Conservation (phyloP, 2,888 invertebrate species). For the Aphidoletes aphidimyza region DNA sequence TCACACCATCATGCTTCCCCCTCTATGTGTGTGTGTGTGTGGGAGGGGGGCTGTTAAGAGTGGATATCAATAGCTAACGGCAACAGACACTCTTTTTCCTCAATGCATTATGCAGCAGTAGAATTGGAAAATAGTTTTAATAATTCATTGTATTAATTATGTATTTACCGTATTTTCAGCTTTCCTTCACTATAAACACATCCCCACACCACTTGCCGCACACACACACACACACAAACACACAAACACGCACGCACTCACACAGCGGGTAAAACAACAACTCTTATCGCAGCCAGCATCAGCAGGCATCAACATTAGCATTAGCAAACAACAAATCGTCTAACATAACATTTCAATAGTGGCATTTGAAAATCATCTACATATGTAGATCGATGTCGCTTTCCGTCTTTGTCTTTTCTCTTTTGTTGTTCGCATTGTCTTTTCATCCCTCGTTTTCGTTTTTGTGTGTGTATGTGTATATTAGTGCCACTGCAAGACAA, state of each 20-base stretch:
- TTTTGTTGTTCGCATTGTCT: not conserved
- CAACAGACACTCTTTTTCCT: not conserved
- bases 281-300: not conserved
- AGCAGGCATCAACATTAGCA: no score
- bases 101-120: conserved; percentile 15
- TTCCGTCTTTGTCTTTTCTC: not conserved
- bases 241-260: not conserved
- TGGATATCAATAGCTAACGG: not conserved
- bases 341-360: conserved; percentile 4
- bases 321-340: not conserved
- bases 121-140: conserved; percentile 51
- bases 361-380: conserved; percentile 36
- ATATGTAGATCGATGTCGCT: not conserved
- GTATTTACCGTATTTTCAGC: conserved; percentile 7
- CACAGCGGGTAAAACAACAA: not conserved
- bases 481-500: no score
- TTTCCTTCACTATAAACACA: no score
- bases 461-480: not conserved
- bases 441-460: not conserved
- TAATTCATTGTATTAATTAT: conserved; percentile 46
- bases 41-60: no score
- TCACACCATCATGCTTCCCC: not conserved
- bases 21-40: not conserved
- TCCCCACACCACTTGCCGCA: no score
- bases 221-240: no score